A percentile compares a stretch with the other conserved stretches of the same genome.
Conservation (phyloP, 2,797 vertebrate genomes). For the Otus scops region DNA sequence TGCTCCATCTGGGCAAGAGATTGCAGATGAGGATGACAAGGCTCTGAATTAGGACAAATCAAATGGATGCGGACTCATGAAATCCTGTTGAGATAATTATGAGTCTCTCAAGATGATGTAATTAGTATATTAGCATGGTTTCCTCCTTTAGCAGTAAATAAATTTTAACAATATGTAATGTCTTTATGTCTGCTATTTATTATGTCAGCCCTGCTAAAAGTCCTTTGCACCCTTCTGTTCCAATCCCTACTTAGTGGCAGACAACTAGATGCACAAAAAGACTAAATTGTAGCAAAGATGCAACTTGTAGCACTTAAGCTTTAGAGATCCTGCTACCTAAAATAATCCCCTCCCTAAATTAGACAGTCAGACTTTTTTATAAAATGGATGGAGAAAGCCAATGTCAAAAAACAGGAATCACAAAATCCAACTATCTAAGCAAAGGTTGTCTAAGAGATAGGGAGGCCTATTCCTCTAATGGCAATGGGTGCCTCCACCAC, state of each 20-base stretch:
- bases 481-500: background rate
- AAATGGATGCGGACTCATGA: conserved; percentile 17
- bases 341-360: background rate
- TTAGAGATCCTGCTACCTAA: background rate
- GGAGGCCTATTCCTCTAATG: background rate
- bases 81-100: conserved; percentile 58
- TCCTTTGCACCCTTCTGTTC: background rate
- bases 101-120: conserved; percentile 31
- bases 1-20: conserved; percentile 40
- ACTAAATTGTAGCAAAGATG: background rate
- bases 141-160: conserved; percentile 30
- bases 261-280: background rate
- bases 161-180: background rate
- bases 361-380: background rate
- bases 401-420: background rate
- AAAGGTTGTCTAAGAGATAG: background rate
- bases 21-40: conserved; percentile 30
- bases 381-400: background rate
- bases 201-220: background rate
- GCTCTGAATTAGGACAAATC: conserved; percentile 54
- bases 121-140: conserved; percentile 32
- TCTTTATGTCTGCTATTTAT: background rate
- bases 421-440: background rate
- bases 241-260: background rate
- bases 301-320: background rate